Percentiles rank a stretch among this genome's conserved stretches.
Evolutionary conservation across 2,888 invertebrate species (phyloP).

Genomic region (Acanthosepion pharaonis): DNA sequence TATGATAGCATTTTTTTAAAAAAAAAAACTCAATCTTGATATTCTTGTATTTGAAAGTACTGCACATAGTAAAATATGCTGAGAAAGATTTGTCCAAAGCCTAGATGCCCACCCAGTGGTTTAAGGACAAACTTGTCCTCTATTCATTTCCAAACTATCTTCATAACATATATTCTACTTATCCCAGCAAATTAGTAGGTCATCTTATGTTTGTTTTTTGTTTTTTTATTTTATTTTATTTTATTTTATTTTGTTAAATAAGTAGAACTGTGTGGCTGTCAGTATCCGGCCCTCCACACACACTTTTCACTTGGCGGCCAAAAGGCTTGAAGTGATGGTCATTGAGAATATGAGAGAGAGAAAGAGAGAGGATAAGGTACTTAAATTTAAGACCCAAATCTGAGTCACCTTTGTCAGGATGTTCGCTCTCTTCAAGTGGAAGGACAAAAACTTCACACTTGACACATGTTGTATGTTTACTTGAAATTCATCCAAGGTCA

Average conservation of each 20-base stretch:
- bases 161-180: no score
- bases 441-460: neutral
- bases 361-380: neutral
- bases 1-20: no score
- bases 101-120: no score
- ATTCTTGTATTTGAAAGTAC: no score
- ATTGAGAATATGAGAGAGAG: neutral
- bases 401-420: conserved; percentile 6
- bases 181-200: no score
- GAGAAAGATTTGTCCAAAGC: no score
- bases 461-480: neutral
- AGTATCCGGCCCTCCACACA: neutral
- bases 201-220: neutral
- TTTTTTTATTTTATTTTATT: neutral
- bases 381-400: neutral
- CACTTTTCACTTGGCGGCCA: neutral
- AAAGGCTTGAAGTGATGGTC: neutral
- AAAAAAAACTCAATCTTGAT: no score
- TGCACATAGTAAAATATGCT: no score
- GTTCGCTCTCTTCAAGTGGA: neutral
- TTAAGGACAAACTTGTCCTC: no score
- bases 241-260: neutral
- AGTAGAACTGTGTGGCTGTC: neutral
- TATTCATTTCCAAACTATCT: no score
- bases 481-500: conserved; percentile 13